Conservation (phyloP, 1,140 invertebrate species). For the Drosophila teissieri region DNA sequence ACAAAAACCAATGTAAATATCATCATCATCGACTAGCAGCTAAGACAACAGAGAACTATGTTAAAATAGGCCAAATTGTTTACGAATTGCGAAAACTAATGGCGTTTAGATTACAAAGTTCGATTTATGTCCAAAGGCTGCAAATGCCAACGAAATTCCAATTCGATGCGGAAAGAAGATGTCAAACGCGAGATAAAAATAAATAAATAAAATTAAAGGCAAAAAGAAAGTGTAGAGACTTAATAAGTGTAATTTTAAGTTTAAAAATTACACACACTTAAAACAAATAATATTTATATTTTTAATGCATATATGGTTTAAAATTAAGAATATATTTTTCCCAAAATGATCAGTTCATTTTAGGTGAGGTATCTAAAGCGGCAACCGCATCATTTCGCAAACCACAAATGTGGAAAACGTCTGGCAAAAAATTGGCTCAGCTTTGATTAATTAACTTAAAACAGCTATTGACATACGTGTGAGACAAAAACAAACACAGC, state of each 20-base stretch:
- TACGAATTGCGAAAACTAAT: conserved; percentile 69
- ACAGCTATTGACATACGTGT: conserved; percentile 60
- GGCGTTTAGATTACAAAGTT: conserved; percentile 73
- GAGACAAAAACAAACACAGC: conserved; percentile 5
- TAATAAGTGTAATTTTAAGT: neutral
- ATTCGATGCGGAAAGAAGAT: conserved; percentile 11
- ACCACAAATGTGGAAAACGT: conserved; percentile 42
- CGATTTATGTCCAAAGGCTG: conserved; percentile 29
- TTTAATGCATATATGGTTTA: neutral
- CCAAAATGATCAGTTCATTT: neutral
- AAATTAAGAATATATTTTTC: neutral
- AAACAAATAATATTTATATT: neutral
- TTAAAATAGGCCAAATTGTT: conserved; percentile 58
- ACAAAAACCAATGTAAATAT: conserved; percentile 46
- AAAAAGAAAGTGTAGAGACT: neutral
- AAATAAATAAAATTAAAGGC: neutral
- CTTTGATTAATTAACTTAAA: conserved; percentile 83
- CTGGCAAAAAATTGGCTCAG: conserved; percentile 69
- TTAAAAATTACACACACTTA: neutral
- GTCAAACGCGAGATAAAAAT: conserved; percentile 16
- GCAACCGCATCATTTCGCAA: conserved; percentile 46
- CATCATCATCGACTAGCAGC: conserved; percentile 16
- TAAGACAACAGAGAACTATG: conserved; percentile 25
- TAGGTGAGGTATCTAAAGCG: conserved; percentile 21
- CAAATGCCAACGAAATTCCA: conserved; percentile 37